A percentile compares a stretch with the other conserved stretches of the same genome.
phyloP scores from a whole-genome alignment of 2,888 invertebrate genomes.

The Lapara coniferarum region DNA sequence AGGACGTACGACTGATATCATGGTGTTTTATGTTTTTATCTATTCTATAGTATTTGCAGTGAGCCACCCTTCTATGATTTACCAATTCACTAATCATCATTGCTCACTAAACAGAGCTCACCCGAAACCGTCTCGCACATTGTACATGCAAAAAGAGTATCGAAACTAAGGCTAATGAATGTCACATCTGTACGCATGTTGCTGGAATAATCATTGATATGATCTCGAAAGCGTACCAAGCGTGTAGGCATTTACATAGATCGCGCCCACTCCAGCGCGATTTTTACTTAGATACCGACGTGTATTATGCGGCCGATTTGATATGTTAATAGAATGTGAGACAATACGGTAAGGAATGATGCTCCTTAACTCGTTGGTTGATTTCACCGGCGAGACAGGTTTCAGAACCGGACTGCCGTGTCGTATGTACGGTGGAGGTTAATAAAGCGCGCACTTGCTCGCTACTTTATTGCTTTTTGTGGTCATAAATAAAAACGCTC shows the following conservation, averaged over 20 bases:
- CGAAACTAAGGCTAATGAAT: constrained; percentile 48
- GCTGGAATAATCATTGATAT: constrained; percentile 61
- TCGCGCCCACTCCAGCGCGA: constrained; percentile 70
- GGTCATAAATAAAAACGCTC: constrained; percentile 73
- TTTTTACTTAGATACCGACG: constrained; percentile 68
- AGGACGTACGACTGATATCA: not conserved
- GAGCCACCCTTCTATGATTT: not conserved
- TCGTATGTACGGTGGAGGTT: constrained; percentile 67
- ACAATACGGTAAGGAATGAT: constrained; percentile 46
- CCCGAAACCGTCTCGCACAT: not conserved
- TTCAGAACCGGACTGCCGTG: constrained; percentile 60
- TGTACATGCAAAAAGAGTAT: constrained; percentile 43
- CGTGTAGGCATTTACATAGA: constrained; percentile 79
- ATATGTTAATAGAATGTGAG: constrained; percentile 60
- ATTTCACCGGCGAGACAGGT: constrained; percentile 57
- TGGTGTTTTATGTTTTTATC: not conserved
- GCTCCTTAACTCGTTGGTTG: constrained; percentile 63
- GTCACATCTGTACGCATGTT: constrained; percentile 53
- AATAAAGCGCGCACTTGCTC: constrained; percentile 79
- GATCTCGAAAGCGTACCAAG: constrained; percentile 73
- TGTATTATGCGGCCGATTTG: constrained; percentile 71
- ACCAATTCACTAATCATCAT: not conserved
- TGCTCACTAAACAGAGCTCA: not conserved
- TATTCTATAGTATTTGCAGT: too few species aligned
- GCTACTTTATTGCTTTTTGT: constrained; percentile 79